phyloP scores from a whole-genome alignment of 2,888 invertebrate species.

The Elaeidobius kamerunicus region DNA sequence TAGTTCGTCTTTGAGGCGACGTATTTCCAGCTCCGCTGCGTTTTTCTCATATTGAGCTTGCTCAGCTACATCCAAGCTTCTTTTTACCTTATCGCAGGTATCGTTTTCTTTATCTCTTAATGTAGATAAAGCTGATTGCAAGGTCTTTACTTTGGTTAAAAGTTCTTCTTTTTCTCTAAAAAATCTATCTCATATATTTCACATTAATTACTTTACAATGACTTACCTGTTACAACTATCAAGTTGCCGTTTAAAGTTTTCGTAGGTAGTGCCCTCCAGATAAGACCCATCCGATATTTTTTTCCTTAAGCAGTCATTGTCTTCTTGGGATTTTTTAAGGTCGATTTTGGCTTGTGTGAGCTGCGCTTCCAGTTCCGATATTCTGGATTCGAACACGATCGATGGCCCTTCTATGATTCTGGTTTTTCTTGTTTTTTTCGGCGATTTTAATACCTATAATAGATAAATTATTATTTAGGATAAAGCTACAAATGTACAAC shows the following conservation, averaged over 20 bases:
- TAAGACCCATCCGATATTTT: constrained; percentile 48
- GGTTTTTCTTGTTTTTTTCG: constrained; percentile 38
- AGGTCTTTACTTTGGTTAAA: constrained; percentile 65
- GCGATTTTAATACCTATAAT: constrained; percentile 33
- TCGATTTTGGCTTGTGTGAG: constrained; percentile 75
- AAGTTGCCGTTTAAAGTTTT: constrained; percentile 66
- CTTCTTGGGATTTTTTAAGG: constrained; percentile 67
- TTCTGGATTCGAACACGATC: constrained; percentile 80
- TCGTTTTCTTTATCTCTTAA: constrained; percentile 62
- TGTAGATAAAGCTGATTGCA: constrained; percentile 63
- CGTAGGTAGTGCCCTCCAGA: constrained; percentile 56
- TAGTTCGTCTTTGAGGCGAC: constrained; percentile 72
- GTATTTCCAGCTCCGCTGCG: constrained; percentile 71
- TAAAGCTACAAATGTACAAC: background rate
- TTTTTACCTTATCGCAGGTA: constrained; percentile 61
- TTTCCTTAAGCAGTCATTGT: constrained; percentile 56
- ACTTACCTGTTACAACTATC: constrained; percentile 64
- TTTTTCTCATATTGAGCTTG: constrained; percentile 76
- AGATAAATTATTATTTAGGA: background rate
- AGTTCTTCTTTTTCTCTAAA: constrained; percentile 64
- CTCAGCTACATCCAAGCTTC: constrained; percentile 68
- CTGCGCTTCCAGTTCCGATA: constrained; percentile 81
- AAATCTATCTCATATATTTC: background rate
- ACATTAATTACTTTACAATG: no score
- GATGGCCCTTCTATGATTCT: constrained; percentile 66